Evolutionary conservation across 2,113 vertebrate genomes (phyloP), one percentile per base, ranked within the genome.

Genomic region (Arvicanthis niloticus): DNA sequence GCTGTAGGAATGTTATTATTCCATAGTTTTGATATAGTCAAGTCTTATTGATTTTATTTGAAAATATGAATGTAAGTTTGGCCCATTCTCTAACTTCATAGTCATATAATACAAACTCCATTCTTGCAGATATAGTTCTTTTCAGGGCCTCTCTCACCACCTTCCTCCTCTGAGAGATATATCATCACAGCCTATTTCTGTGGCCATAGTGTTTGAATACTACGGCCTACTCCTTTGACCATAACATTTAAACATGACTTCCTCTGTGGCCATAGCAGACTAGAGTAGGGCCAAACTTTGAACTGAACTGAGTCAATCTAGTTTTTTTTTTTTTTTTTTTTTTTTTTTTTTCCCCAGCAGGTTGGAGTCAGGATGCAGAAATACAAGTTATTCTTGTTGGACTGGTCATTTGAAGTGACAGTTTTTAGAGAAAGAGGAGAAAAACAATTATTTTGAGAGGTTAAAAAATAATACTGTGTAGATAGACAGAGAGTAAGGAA

Each of bases 371-470:
- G 22, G 16, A 26, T 76, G 78, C 34, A 89, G 70, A 88, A 91
- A 89, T 68, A 4, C 31, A 40, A 68, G 26, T 68, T 78, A 37
- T 60, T 76, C 85, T 29, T 42, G 51, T 72, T 62, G 4, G 12
- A 19, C 6, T 65, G 37, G 17, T 3, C 65, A 37, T 93, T 89
- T 70, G 82, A 94, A 89, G 60, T 84, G 45, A 37, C 8, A 37
- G 29, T 89, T 93, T 94, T 95, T 8, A n/a, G 45, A 87, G 73
- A 65, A 96, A 76, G 40, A 92, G 72, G 68, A 93, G 89, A 85
- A 17, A 85, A 86, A 11, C 29, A 70, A 67, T 9, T 22, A 21
- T 53, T 29, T 21, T 24, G 31, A 88, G 68, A 84, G 17, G 67
- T 15, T 29, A 29, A 84, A 13, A 90, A 40, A 31, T 37, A 45